Conservation (phyloP, 2,113 vertebrate species). For the Pungitius pungitius region DNA sequence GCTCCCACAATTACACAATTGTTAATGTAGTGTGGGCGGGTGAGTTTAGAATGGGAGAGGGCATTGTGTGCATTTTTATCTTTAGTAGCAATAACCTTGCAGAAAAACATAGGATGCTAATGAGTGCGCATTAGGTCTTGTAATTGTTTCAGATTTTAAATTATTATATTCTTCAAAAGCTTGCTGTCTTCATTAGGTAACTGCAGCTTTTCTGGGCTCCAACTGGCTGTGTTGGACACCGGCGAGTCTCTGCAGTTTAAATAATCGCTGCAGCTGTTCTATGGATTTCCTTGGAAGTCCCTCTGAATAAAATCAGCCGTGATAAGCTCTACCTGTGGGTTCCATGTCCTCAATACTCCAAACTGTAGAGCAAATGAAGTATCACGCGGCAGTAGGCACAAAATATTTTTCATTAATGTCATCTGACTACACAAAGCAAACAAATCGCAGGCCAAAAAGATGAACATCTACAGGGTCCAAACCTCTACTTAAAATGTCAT, state of each 20-base stretch:
- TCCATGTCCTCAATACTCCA: neutral
- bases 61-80: neutral
- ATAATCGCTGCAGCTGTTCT: neutral
- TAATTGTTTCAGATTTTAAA: neutral
- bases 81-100: neutral
- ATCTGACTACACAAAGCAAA: neutral
- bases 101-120: neutral
- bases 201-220: neutral
- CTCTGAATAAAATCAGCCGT: neutral
- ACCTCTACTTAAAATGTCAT: constrained; percentile 17
- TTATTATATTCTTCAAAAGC: neutral
- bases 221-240: neutral
- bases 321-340: neutral
- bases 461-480: constrained; percentile 25
- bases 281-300: neutral
- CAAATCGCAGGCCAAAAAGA: constrained; percentile 24
- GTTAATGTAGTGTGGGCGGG: constrained; percentile 41
- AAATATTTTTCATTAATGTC: neutral
- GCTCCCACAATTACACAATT: constrained; percentile 44
- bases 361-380: neutral
- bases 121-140: neutral
- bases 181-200: neutral
- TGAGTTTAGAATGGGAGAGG: constrained; percentile 24
- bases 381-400: neutral
- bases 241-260: neutral